phyloP scores from a whole-genome alignment of 2,797 vertebrate genomes.

The Uromys caudimaculatus region DNA sequence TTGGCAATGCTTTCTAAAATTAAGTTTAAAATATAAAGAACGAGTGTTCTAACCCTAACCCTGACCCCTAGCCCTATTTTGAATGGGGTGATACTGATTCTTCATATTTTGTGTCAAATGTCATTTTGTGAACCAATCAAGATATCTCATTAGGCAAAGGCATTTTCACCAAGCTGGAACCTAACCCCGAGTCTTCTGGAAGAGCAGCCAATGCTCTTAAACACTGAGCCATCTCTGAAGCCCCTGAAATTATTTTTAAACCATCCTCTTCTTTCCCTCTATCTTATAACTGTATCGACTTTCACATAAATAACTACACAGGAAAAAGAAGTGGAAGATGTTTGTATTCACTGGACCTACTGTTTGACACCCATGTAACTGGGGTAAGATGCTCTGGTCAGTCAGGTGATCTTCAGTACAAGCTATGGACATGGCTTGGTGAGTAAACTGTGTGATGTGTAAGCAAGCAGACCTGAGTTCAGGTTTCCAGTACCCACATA shows the following conservation, averaged over 20 bases:
- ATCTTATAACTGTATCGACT: slow-evolving; percentile 36
- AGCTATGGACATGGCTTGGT: not conserved
- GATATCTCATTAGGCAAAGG: not conserved
- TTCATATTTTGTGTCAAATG: slow-evolving; percentile 45
- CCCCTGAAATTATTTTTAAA: slow-evolving; percentile 56
- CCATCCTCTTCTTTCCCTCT: not conserved
- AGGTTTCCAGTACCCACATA: not conserved
- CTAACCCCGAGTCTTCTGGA: not conserved
- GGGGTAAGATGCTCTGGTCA: not conserved
- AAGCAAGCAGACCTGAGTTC: not conserved
- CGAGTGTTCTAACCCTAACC: not conserved
- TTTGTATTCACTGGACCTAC: slow-evolving; percentile 25
- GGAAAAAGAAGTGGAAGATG: slow-evolving; percentile 28
- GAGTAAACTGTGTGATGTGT: not conserved
- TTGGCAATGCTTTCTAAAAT: slow-evolving; percentile 24
- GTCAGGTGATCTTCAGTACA: not conserved
- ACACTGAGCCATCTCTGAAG: not conserved
- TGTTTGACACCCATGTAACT: not conserved
- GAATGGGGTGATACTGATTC: slow-evolving; percentile 37
- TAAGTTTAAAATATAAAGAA: slow-evolving; percentile 52
- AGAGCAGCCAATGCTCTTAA: not conserved
- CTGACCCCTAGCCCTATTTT: not conserved
- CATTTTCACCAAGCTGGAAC: not conserved
- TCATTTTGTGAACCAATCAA: slow-evolving; percentile 1
- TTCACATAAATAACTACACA: slow-evolving; percentile 30